Percentiles rank a stretch among this genome's conserved stretches.
Conservation (phyloP, 2,888 invertebrate species). For the Morpho deidamia region DNA sequence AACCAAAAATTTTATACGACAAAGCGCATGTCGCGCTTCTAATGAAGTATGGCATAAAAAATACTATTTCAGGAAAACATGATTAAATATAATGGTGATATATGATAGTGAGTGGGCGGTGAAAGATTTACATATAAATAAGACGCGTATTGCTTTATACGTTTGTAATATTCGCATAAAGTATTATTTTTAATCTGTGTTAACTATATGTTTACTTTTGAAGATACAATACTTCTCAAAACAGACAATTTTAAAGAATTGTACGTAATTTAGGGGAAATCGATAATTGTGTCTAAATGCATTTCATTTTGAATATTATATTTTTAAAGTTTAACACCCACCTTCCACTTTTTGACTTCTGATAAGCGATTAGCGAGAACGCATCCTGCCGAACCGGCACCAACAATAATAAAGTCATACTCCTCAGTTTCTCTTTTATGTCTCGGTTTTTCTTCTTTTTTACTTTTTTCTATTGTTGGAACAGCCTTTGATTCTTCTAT, state of each 20-base stretch:
- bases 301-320: not conserved
- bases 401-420: slow-evolving; percentile 81
- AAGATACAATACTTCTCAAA: not conserved
- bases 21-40: too few relatives aligned
- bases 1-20: too few relatives aligned
- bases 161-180: too few relatives aligned
- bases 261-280: too few relatives aligned
- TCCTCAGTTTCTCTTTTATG: slow-evolving; percentile 48
- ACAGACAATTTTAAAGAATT: not conserved
- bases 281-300: not conserved
- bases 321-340: slow-evolving; percentile 29
- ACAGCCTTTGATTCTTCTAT: slow-evolving; percentile 40
- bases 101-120: too few relatives aligned
- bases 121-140: too few relatives aligned
- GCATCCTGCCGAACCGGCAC: slow-evolving; percentile 83
- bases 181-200: too few relatives aligned
- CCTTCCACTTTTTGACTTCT: slow-evolving; percentile 80
- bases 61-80: too few relatives aligned
- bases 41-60: too few relatives aligned
- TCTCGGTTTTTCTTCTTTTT: slow-evolving; percentile 29
- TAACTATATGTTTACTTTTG: too few relatives aligned
- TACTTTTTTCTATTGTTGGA: slow-evolving; percentile 23
- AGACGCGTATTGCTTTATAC: too few relatives aligned
- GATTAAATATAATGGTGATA: too few relatives aligned
- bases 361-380: slow-evolving; percentile 81